Conservation (phyloP, 1,140 invertebrate genomes). For the Bombus pascuorum region DNA sequence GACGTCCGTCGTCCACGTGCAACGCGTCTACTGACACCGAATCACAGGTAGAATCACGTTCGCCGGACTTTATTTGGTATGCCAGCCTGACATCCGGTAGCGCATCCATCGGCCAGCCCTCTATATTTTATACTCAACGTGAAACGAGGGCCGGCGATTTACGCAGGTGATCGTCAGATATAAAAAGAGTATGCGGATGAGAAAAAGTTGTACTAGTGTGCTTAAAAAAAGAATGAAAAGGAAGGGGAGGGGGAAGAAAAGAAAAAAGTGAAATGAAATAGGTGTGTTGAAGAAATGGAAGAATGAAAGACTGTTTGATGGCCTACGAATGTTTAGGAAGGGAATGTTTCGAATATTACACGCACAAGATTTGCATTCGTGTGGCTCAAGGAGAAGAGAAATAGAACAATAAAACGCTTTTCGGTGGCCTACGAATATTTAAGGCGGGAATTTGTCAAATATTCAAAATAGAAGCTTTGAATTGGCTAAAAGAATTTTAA, state of each 20-base stretch:
- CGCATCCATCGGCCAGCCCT: not conserved
- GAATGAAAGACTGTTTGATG: not conserved
- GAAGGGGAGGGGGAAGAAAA: rapidly evolving
- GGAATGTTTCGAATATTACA: too few species aligned
- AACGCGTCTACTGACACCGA: slow-evolving; percentile 29
- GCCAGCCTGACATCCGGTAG: slow-evolving; percentile 27
- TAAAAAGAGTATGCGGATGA: not conserved
- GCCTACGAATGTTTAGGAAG: too few species aligned
- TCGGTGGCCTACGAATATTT: too few species aligned
- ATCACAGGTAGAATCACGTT: slow-evolving; percentile 47
- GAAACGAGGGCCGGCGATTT: not conserved
- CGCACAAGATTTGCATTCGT: too few species aligned
- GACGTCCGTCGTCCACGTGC: slow-evolving; percentile 3
- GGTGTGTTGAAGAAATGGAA: not conserved
- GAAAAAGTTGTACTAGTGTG: not conserved
- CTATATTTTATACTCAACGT: slow-evolving; percentile 4
- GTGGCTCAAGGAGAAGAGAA: too few species aligned
- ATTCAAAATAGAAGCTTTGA: too few species aligned
- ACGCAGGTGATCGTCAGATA: not conserved
- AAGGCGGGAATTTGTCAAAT: too few species aligned
- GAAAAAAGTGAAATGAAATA: not conserved
- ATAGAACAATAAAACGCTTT: too few species aligned
- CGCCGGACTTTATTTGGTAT: slow-evolving; percentile 53
- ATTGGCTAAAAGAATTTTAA: too few species aligned
- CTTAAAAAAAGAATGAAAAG: not conserved